Evolutionary conservation across 2,797 vertebrate genomes (phyloP), one percentile per base, ranked within the genome.

Genomic region (Lepidocolaptes lacrymiger): DNA sequence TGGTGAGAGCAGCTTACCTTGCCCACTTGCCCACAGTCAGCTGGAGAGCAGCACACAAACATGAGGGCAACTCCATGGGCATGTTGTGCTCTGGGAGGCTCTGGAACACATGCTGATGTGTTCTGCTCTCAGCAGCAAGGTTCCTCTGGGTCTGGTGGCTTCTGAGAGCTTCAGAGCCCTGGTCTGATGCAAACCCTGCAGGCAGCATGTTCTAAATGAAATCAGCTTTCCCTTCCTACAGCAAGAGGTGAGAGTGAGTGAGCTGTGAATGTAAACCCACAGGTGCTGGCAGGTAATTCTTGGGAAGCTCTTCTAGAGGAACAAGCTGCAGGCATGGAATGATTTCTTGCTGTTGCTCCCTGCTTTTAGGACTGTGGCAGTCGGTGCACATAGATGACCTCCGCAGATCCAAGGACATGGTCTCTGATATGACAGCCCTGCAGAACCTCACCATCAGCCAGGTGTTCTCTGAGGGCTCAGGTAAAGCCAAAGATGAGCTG

Each of bases 311-410:
- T 20, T 44, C 5, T n/a, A 49, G 37, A 51, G 34, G 32, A 37
- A 11, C 1, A 1, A 17, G 66, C 76, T 83, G 59, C 73, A 71
- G 54, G 44, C 41, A 6, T 24, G 24, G 28, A 11, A 2, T 48
- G 34, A 36, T 14, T 6, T 12, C 58, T 39, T 3, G 62, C 13
- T 20, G 64, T 5, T 62, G 23, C 24, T 27, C 56, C 62, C 4
- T 63, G 52, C 44, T 74, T 44, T 4, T 14, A 99, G 99, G 99
- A 12, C 98, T 98, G 28, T 99, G 99, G 99, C 98, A 95, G 80
- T 99, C 99, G 0, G 98, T 99, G 95, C 99, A 99, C 78, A 99
- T 99, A 3, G 99, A 99, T 5, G 99, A 99, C 95, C 98, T 99
- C 46, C 98, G 98, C 94, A 98, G 84, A 39, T 99, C 99, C 56